Evolutionary conservation across 2,113 vertebrate genomes (phyloP).

Genomic region (Raja brachyura): DNA sequence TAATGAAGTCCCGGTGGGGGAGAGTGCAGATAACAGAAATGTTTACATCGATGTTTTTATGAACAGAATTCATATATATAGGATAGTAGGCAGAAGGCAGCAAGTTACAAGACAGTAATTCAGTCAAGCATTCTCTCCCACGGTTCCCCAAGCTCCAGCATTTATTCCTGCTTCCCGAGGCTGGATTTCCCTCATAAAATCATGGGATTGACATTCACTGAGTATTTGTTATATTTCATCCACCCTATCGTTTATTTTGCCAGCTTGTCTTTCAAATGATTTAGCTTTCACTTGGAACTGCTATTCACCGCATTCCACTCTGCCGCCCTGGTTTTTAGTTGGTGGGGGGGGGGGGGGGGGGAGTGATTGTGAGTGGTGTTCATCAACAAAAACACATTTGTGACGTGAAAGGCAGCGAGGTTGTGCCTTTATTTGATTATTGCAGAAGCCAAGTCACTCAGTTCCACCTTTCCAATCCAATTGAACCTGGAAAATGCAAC

Average conservation of each 20-base stretch:
- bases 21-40: background rate
- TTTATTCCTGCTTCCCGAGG: background rate
- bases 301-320: background rate
- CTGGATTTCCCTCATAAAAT: background rate
- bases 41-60: constrained; percentile 12
- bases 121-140: background rate
- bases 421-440: background rate
- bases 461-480: background rate
- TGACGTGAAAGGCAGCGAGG: background rate
- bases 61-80: background rate
- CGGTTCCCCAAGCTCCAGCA: background rate
- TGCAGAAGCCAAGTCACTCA: background rate
- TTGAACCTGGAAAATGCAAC: too few relatives aligned
- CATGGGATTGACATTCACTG: background rate
- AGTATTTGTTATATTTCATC: background rate
- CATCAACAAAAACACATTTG: background rate
- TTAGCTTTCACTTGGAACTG: background rate
- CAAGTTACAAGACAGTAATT: background rate
- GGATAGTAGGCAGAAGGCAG: constrained; percentile 2
- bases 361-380: background rate
- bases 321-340: background rate
- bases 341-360: too few relatives aligned
- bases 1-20: background rate
- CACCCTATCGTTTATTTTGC: background rate
- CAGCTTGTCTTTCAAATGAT: background rate